phyloP scores from a whole-genome alignment of 2,888 invertebrate genomes.

The Dyspetes luteomarginatus region DNA sequence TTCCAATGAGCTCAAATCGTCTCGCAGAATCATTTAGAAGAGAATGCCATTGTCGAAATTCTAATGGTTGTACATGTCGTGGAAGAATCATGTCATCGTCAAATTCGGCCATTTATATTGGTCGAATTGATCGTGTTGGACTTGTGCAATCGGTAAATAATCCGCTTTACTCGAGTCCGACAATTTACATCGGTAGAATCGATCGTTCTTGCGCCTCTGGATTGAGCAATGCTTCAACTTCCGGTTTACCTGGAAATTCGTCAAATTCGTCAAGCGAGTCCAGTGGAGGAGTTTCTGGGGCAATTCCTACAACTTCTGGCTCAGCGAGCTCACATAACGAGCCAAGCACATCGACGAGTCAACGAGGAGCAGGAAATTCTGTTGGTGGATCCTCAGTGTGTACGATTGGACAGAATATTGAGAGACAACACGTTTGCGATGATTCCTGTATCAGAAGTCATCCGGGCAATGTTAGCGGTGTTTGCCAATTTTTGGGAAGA shows the following conservation, averaged over 20 bases:
- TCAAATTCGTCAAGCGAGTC: constrained; percentile 44
- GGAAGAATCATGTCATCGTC: constrained; percentile 73
- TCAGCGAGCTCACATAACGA: constrained; percentile 77
- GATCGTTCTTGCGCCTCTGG: constrained; percentile 73
- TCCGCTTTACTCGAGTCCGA: constrained; percentile 77
- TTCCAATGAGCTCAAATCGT: constrained; percentile 73
- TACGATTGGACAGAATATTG: constrained; percentile 77
- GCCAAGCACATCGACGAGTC: constrained; percentile 82
- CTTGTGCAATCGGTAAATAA: constrained; percentile 76
- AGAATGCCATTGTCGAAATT: constrained; percentile 77
- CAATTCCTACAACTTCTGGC: constrained; percentile 71
- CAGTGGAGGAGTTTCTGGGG: constrained; percentile 53
- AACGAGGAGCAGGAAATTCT: constrained; percentile 65
- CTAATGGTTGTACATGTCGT: constrained; percentile 74
- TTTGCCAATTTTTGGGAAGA: constrained; percentile 77
- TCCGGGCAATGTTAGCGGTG: constrained; percentile 76
- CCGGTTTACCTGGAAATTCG: constrained; percentile 30
- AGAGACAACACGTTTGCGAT: constrained; percentile 82
- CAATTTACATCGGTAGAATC: constrained; percentile 77
- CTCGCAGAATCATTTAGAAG: constrained; percentile 72
- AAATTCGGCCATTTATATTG: constrained; percentile 78
- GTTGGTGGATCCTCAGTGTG: constrained; percentile 58
- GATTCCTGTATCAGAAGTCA: constrained; percentile 84
- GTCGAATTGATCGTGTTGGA: constrained; percentile 73
- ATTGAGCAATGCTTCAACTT: constrained; percentile 63